phyloP scores from a whole-genome alignment of 2,113 vertebrate genomes.

The Mixornis gularis region DNA sequence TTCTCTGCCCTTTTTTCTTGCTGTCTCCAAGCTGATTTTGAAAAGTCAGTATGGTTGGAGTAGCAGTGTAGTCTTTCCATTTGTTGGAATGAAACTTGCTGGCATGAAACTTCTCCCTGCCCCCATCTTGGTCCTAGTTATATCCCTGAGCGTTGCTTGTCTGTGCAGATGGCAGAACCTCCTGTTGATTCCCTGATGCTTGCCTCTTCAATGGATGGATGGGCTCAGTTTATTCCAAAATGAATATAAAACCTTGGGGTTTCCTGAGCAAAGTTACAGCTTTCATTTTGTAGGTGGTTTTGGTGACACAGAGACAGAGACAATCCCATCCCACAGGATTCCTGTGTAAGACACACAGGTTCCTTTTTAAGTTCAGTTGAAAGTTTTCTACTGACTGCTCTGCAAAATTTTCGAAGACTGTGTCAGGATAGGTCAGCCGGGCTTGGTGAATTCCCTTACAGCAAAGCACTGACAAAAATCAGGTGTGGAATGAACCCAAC shows the following conservation, averaged over 20 bases:
- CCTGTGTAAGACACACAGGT: neutral
- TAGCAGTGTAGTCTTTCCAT: neutral
- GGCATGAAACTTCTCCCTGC: neutral
- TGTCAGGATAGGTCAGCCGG: neutral
- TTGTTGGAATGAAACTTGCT: neutral
- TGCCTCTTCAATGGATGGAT: neutral
- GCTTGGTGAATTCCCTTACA: neutral
- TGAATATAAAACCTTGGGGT: neutral
- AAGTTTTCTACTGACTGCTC: neutral
- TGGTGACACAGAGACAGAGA: neutral
- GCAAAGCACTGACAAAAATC: neutral
- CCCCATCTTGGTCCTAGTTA: neutral
- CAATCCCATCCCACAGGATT: neutral
- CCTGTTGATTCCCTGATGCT: neutral
- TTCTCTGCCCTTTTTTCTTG: neutral
- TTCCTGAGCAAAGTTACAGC: neutral
- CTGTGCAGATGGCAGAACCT: neutral
- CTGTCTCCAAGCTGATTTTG: neutral
- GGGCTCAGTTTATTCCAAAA: neutral
- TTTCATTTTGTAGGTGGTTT: neutral
- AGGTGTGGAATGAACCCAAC: neutral
- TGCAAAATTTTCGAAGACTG: neutral
- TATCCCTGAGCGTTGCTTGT: neutral
- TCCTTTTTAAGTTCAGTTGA: fast-evolving
- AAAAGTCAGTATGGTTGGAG: neutral